Percentiles rank a stretch among this genome's conserved stretches.
These are phyloP conservation scores for Marasmarcha lunaedactyla DNA, from an alignment of 2,888 invertebrate genomes.

Conservation along the genomic window DNA sequence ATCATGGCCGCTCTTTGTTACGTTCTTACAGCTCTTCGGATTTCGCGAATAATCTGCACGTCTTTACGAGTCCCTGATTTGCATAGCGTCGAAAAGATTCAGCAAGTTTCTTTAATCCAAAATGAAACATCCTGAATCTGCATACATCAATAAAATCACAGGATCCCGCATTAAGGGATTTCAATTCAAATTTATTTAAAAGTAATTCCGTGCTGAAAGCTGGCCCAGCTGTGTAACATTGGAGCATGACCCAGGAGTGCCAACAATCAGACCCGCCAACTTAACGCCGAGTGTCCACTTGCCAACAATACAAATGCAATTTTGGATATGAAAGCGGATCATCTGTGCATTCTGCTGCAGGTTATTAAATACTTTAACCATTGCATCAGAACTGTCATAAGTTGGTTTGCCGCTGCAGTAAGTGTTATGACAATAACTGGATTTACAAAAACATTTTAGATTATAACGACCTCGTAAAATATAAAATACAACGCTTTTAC, in stretches of 20 bases:
- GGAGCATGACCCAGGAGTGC: conserved; percentile 4
- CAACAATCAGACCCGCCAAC: conserved; percentile 5
- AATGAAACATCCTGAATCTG: background rate
- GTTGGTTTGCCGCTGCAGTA: no score
- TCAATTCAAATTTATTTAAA: conserved; percentile 18
- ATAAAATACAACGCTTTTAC: no score
- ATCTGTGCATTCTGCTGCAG: background rate
- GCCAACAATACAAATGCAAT: conserved; percentile 3
- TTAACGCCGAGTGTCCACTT: conserved; percentile 15
- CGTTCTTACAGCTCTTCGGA: background rate
- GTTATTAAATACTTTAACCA: background rate
- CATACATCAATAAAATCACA: conserved; percentile 8
- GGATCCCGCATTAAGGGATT: conserved; percentile 25
- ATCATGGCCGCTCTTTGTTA: background rate
- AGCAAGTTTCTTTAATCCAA: no score
- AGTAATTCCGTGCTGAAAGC: conserved; percentile 15
- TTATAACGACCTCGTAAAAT: no score
- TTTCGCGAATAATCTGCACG: background rate
- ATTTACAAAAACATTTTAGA: no score
- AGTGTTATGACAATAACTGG: no score
- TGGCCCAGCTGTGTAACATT: conserved; percentile 15
- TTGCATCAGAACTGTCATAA: no score
- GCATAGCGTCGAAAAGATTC: background rate
- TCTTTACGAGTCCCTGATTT: background rate
- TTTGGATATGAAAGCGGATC: background rate